Evolutionary conservation across 2,797 vertebrate genomes (phyloP).

Genomic region (Apogon hyalosoma): DNA sequence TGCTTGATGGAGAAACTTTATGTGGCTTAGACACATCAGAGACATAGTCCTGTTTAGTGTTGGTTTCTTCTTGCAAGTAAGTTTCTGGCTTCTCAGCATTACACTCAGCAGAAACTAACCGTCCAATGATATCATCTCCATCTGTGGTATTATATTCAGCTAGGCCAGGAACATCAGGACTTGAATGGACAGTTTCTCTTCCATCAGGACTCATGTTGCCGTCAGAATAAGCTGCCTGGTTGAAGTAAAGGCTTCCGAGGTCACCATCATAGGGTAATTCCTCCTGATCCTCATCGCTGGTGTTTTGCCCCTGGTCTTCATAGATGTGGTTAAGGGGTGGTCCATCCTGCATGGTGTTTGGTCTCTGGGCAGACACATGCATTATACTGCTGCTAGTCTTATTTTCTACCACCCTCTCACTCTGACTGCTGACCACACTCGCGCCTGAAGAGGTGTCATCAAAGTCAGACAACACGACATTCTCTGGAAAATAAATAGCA

Average conservation of each 20-base stretch:
- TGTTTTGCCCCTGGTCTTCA: constrained; percentile 72
- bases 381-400: constrained; percentile 41
- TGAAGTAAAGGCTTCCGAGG: constrained; percentile 61
- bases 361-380: constrained; percentile 54
- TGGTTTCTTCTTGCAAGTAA: constrained; percentile 20
- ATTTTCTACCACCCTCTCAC: constrained; percentile 20
- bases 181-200: constrained; percentile 45
- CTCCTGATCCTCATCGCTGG: constrained; percentile 87
- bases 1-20: constrained; percentile 1
- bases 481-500: constrained; percentile 61
- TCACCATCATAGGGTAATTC: constrained; percentile 86
- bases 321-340: not conserved
- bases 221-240: constrained; percentile 39
- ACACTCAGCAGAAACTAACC: constrained; percentile 4
- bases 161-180: constrained; percentile 38
- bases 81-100: constrained; percentile 11
- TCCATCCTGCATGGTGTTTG: constrained; percentile 54
- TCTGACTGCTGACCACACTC: constrained; percentile 47
- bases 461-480: constrained; percentile 65
- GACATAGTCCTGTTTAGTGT: not conserved
- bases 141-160: constrained; percentile 23
- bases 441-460: constrained; percentile 69
- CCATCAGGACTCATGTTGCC: constrained; percentile 39
- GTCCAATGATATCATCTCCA: constrained; percentile 1
- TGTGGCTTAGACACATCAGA: constrained; percentile 8